phyloP scores from a whole-genome alignment of 2,113 vertebrate species.

The Apeltes quadracus region DNA sequence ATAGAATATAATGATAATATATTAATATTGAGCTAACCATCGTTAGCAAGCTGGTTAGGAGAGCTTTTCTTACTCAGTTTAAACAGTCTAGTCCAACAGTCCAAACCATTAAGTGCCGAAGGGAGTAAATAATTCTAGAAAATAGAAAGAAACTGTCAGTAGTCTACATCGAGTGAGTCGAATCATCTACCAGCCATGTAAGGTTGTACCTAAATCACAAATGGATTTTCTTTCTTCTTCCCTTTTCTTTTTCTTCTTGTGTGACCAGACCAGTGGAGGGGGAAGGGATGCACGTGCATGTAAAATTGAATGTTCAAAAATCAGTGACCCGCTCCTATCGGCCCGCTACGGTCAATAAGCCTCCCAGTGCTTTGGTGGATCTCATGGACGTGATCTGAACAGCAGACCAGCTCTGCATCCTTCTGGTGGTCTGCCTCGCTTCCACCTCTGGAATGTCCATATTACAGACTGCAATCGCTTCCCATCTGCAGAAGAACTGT shows the following conservation, averaged over 20 bases:
- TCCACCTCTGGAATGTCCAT: conserved; percentile 73
- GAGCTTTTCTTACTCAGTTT: not conserved
- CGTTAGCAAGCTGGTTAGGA: not conserved
- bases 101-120: no score
- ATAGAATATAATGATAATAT: no score
- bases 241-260: not conserved
- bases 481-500: conserved; percentile 59
- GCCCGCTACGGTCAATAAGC: conserved; percentile 2
- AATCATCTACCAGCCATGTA: no score
- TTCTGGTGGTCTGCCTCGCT: conserved; percentile 62
- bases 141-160: no score
- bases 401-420: conserved; percentile 56
- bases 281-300: not conserved
- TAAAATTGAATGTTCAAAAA: not conserved
- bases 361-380: conserved; percentile 18
- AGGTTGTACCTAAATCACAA: not conserved
- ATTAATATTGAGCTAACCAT: no score
- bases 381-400: conserved; percentile 44
- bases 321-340: not conserved
- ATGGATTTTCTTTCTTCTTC: no score
- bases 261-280: not conserved
- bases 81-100: not conserved
- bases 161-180: no score
- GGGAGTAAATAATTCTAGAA: no score
- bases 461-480: conserved; percentile 61